Percentiles rank a stretch among this genome's conserved stretches.
Evolutionary conservation across 2,888 invertebrate genomes (phyloP).

Genomic region (Cephus sareptanus): DNA sequence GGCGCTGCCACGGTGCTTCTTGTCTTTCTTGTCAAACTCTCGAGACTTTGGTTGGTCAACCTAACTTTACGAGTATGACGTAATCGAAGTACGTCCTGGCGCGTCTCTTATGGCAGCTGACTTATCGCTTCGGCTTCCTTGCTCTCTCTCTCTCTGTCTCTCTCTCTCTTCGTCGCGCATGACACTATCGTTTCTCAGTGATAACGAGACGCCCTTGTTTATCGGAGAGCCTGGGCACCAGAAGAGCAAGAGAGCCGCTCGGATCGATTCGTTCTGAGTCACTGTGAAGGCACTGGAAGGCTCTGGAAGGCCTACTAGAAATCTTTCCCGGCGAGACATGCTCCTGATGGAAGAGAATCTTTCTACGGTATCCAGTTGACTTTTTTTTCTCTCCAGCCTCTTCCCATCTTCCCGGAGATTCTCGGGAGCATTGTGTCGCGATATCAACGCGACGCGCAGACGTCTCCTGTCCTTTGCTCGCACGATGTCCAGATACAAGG

Average conservation of each 20-base stretch:
- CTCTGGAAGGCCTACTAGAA: neutral
- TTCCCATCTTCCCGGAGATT: neutral
- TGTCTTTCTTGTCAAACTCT: neutral
- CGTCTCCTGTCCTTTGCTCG: conserved; percentile 2
- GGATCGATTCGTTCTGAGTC: neutral
- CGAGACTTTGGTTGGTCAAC: neutral
- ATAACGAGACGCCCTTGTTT: neutral
- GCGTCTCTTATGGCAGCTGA: neutral
- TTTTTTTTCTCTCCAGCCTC: neutral
- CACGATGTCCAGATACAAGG: conserved; percentile 16
- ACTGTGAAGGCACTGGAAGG: neutral
- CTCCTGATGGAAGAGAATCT: neutral
- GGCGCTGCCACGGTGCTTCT: neutral
- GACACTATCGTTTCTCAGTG: neutral
- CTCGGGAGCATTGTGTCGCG: neutral
- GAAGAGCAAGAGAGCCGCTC: neutral
- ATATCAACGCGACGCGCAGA: neutral
- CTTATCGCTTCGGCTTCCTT: neutral
- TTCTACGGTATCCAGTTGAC: neutral
- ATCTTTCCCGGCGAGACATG: neutral
- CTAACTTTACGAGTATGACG: neutral
- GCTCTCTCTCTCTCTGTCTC: no score
- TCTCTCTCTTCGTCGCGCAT: neutral
- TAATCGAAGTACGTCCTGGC: no score
- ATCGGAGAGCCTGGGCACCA: neutral